Evolutionary conservation across 2,888 invertebrate genomes (phyloP), one percentile per base, ranked within the genome.

Genomic region (Eremobia ochroleuca): DNA sequence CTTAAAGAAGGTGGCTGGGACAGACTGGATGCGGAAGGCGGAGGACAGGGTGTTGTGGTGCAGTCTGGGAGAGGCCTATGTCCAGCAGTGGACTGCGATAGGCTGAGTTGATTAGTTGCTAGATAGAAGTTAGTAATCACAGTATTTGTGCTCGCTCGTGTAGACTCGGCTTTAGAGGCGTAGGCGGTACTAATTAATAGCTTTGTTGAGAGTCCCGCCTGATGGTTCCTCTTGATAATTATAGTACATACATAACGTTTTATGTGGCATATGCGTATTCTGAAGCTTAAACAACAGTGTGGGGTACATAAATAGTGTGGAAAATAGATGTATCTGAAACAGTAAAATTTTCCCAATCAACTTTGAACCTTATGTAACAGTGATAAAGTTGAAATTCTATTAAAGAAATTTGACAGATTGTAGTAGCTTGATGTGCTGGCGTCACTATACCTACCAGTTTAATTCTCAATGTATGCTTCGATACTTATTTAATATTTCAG

Each of bases 171-270:
- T 37, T 88, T 78, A 79, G 15, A 70, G 58, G 67, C 75, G 82
- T 79, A 82, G 79, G 79, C 73, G 62, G 74, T 59, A 70, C 87
- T 89, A 90, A 89, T 90, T 89, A 88, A 89, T 89, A 83, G 88
- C 73, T 82, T 83, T 83, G 90, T 87, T 82, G 86, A 90, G 86
- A 76, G 67, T 77, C 76, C 81, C 82, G 78, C n/a, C 81, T 76
- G 79, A 83, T 88, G 83, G 78, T 76, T 78, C 85, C 76, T 79
- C 77, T 86, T 82, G 82, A 86, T 89, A 89, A 89, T 88, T 85
- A 88, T 85, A 49, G 79, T 75, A 82, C 62, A 64, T 83, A 80
- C 61, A 74, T 76, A 65, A 65, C 40, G 58, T 73, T 49, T 73
- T 70, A n/a, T 66, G 58, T 55, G 9, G 11, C 52, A 11, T n/a